Percentiles rank a stretch among this genome's conserved stretches.
These are phyloP conservation scores for Drosophila pullipes DNA, from an alignment of 2,888 invertebrate genomes.

Conservation along the genomic window DNA sequence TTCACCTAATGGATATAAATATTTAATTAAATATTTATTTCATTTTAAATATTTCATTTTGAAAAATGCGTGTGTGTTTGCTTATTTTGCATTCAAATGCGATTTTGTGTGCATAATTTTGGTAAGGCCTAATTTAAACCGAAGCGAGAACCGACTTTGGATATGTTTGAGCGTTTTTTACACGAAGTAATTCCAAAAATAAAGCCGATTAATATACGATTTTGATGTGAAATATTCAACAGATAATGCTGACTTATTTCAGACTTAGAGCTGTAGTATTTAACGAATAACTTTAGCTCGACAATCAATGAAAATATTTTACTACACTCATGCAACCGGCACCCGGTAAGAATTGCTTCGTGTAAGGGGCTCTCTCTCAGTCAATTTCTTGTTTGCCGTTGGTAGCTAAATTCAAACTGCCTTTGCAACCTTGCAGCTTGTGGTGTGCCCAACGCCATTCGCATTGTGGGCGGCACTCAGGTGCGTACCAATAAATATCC, in stretches of 20 bases:
- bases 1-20: background rate
- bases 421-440: slow-evolving; percentile 71
- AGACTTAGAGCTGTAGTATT: background rate
- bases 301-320: background rate
- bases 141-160: background rate
- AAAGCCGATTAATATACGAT: background rate
- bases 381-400: background rate
- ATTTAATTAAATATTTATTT: no score
- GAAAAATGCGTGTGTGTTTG: background rate
- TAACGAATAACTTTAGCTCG: background rate
- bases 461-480: slow-evolving; percentile 83
- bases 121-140: background rate
- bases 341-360: background rate
- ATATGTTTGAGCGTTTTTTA: background rate
- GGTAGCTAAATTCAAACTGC: background rate
- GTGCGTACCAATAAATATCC: slow-evolving; percentile 84
- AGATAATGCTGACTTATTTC: background rate
- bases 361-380: background rate
- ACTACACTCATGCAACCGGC: background rate
- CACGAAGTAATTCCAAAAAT: background rate
- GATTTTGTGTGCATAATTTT: background rate
- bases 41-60: background rate
- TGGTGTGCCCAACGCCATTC: slow-evolving; percentile 83
- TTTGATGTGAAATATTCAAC: background rate
- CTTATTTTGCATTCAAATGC: background rate